Conservation (phyloP, 1,140 invertebrate genomes). For the Antheraea mylitta region DNA sequence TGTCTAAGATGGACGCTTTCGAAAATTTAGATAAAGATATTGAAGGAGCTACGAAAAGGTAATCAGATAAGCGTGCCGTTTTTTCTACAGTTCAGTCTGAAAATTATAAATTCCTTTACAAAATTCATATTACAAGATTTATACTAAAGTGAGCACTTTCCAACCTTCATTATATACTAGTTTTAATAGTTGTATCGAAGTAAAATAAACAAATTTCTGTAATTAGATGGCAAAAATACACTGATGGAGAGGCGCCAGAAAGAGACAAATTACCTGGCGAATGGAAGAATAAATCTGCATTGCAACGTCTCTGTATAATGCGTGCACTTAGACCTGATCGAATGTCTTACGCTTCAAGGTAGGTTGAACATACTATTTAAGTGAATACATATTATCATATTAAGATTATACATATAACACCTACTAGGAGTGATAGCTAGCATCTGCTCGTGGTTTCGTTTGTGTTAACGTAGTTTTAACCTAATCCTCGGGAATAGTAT, state of each 20-base stretch:
- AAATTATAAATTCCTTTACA: no score
- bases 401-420: no score
- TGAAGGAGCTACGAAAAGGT: constrained; percentile 91
- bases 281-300: constrained; percentile 95
- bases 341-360: constrained; percentile 87
- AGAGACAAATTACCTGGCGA: constrained; percentile 96
- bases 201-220: neutral
- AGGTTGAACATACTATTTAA: constrained; percentile 16
- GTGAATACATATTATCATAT: no score
- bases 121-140: no score
- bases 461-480: no score
- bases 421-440: no score
- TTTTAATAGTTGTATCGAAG: neutral
- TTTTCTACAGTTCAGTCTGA: no score
- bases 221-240: constrained; percentile 91
- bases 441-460: no score
- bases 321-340: constrained; percentile 93
- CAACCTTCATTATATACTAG: no score
- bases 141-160: no score
- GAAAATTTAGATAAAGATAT: constrained; percentile 94
- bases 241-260: constrained; percentile 94
- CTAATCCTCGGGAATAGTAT: no score
- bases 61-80: neutral
- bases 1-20: constrained; percentile 90
- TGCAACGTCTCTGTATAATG: constrained; percentile 96